Evolutionary conservation across 2,113 vertebrate species (phyloP).

Genomic region (Odontesthes bonariensis): DNA sequence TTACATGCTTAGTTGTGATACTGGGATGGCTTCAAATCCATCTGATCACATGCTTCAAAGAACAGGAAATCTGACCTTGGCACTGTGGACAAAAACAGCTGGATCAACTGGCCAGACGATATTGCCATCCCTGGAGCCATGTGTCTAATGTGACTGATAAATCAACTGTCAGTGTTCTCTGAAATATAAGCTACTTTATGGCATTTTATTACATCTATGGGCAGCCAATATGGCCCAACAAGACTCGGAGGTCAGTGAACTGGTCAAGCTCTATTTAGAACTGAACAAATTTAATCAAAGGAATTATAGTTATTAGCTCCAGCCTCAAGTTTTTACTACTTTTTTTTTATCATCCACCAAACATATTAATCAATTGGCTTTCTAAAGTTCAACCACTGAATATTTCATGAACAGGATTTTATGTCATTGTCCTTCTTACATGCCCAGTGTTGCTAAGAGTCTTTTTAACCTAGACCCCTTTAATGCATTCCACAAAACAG

Average conservation of each 20-base stretch:
- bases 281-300: too few species aligned
- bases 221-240: not conserved
- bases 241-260: not conserved
- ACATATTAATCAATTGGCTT: not conserved
- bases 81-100: not conserved
- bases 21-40: too few species aligned
- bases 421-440: not conserved
- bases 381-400: not conserved
- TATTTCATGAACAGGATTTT: slow-evolving; percentile 2
- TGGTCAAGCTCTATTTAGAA: not conserved
- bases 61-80: not conserved
- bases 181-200: too few species aligned
- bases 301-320: too few species aligned
- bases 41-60: too few species aligned
- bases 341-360: too few species aligned
- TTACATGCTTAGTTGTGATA: too few species aligned
- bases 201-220: not conserved
- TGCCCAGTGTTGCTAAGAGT: not conserved
- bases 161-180: not conserved
- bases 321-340: too few species aligned
- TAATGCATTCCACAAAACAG: slow-evolving; percentile 49
- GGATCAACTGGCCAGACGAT: not conserved
- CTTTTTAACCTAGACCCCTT: slow-evolving; percentile 47
- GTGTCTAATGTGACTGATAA: not conserved
- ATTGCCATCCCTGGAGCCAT: not conserved